These are phyloP conservation scores for Charaxes varanes DNA, from an alignment of 1,140 invertebrate genomes.

Conservation along the genomic window DNA sequence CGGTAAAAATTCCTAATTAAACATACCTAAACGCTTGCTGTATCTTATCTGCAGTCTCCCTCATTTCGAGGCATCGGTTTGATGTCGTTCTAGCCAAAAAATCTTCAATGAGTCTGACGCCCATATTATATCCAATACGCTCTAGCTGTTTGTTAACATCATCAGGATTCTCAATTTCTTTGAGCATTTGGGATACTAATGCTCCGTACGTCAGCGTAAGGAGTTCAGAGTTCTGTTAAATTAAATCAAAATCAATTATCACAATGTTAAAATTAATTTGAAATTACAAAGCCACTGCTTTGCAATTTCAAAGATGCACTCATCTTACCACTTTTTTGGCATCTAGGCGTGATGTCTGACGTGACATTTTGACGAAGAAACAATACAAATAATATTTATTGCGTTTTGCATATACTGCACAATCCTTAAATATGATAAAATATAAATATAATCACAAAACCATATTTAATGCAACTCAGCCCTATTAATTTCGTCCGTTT, in stretches of 20 bases:
- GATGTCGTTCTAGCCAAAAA: constrained; percentile 94
- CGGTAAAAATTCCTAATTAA: too few species aligned
- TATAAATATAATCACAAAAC: too few species aligned
- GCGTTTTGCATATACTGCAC: too few species aligned
- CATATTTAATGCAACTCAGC: too few species aligned
- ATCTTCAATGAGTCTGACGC: constrained; percentile 97
- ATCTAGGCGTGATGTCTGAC: constrained; percentile 65
- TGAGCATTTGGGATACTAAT: constrained; percentile 95
- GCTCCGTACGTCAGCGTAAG: constrained; percentile 98
- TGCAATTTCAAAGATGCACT: background rate
- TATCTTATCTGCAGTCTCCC: constrained; percentile 98
- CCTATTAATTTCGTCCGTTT: too few species aligned
- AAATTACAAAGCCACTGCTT: too few species aligned
- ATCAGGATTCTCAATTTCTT: constrained; percentile 98
- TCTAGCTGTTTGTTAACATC: constrained; percentile 97
- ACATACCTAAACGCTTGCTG: constrained; percentile 79
- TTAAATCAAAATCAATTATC: background rate
- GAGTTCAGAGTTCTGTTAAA: constrained; percentile 94
- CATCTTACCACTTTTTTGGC: constrained; percentile 71
- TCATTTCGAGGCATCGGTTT: constrained; percentile 94
- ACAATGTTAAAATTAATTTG: too few species aligned
- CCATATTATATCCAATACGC: constrained; percentile 98
- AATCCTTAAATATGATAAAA: too few species aligned
- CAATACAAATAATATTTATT: too few species aligned
- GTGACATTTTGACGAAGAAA: constrained; percentile 58